phyloP scores from a whole-genome alignment of 2,797 vertebrate species.

The Pseudocheirus occidentalis region DNA sequence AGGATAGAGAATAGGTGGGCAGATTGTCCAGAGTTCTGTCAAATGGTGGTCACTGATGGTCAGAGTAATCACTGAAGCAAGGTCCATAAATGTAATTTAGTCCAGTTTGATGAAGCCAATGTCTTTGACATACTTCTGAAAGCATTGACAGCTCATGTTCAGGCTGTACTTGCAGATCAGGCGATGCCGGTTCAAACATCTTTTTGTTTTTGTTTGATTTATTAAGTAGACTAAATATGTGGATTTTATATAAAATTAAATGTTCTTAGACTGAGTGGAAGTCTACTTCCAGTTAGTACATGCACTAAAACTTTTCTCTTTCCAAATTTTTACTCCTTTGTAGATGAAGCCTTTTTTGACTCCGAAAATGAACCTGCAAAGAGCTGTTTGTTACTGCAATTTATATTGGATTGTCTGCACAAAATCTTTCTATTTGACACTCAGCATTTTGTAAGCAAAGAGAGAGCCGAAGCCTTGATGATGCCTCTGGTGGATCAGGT shows the following conservation, averaged over 20 bases:
- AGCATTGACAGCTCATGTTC: neutral
- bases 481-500: constrained; percentile 95
- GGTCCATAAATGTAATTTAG: neutral
- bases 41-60: neutral
- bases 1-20: neutral
- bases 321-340: neutral
- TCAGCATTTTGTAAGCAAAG: constrained; percentile 92
- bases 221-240: neutral
- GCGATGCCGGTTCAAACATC: neutral
- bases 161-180: neutral
- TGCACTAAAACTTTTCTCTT: neutral
- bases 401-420: constrained; percentile 90
- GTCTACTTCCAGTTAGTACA: neutral
- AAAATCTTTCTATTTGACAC: constrained; percentile 96
- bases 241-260: neutral
- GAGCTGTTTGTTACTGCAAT: constrained; percentile 87
- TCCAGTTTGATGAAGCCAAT: neutral
- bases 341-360: constrained; percentile 89
- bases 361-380: constrained; percentile 86
- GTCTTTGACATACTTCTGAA: neutral
- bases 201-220: neutral
- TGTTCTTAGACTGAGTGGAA: neutral
- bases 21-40: neutral
- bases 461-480: constrained; percentile 92
- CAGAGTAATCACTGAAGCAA: neutral